Evolutionary conservation across 2,113 vertebrate species (phyloP), one percentile per base, ranked within the genome.

Genomic region (Deroptyus accipitrinus): DNA sequence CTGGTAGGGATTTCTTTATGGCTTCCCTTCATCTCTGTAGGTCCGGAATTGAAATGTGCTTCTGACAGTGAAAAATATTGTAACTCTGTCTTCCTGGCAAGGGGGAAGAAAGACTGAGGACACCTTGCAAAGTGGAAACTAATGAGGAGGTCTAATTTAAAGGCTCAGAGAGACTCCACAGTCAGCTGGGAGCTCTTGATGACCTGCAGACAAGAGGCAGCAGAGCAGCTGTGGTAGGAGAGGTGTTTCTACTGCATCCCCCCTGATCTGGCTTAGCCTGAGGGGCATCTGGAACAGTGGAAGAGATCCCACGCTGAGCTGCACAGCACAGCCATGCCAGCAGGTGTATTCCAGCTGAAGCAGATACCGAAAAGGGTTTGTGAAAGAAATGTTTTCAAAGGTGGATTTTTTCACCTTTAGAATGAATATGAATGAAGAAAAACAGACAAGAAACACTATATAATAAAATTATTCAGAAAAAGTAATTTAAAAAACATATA

Each of bases 71-170:
- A 90, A 67, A 88, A 95, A 74, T 59, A n/a, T 41, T 13, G 1
- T 80, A 69, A 76, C 27, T 62, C 61, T 64, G 12, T 62, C 41
- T 64, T 74, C 59, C 63, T 55, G 39, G 31, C 68, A 86, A 92
- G 48, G 17, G 9, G 16, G 4, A 77, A 24, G 46, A 78, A 63
- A 55, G 48, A 41, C 61, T 69, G n/a, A 49, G 57, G 68, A 81
- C 48, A 95, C 70, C 39, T 94, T 75, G 59, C 68, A 92, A 81
- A 86, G 41, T 27, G 64, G 80, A 92, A 80, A 86, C 51, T 83
- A 90, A 78, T 19, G 11, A 79, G 44, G 41, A 92, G 17, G 28
- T 77, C 35, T 83, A 70, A 90, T 88, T 94, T 90, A 39, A 86
- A 93, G 92, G 37, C 51, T n/a, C 17, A 33, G 31, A 52, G 57